Base-by-base conservation (phyloP, 1,140 invertebrate species). In the Diploscapter pachys region DNA sequence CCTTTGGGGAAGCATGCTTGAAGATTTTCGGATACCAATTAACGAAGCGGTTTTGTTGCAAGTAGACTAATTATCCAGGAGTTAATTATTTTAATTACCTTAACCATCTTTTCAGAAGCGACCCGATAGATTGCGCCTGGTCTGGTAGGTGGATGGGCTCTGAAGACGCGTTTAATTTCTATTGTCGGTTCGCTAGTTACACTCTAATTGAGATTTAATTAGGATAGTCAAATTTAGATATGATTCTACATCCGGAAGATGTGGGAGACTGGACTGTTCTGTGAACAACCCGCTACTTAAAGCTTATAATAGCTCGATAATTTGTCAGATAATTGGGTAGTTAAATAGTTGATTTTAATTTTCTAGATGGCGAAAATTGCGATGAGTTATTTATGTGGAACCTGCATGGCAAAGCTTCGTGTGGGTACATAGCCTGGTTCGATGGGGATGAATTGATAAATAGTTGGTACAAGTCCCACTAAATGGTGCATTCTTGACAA, bases 401-500 rank as follows among this genome's bases (percentile, higher is more conserved):
- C 55, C 73, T 74, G 3, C 73, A 64, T 69, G 73, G 73, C 68
- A 68, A 68, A 9, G 73, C 73, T n/a, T 68, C 65, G 2, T 74
- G 73, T 69, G 73, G 73, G 49, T 74, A 74, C 53, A 74, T 74
- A 54, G 73, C 73, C 3, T 74, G 73, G 73, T 74, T 74, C 64
- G 64, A 63, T n/a, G 55, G 56, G 54, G 63, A 56, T 11, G 52
- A 69, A 53, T 63, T 66, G 49, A 49, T 51, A 4, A 74, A 74
- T 57, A 64, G 73, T 11, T 74, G 73, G 73, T 74, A 74, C 66
- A 74, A 74, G n/a, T 68, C 66, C 11, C 51, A 68, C 2, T 68
- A 53, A 68, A 65, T 65, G 9, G 9, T 13, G 9, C 13, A 13
- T 2, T 13, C 57, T 13, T 59, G 31, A 1, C 31, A 31, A 31